A percentile compares a stretch with the other conserved stretches of the same genome.
Evolutionary conservation across 2,888 invertebrate species (phyloP).

Genomic region (Drosophila pullipes): DNA sequence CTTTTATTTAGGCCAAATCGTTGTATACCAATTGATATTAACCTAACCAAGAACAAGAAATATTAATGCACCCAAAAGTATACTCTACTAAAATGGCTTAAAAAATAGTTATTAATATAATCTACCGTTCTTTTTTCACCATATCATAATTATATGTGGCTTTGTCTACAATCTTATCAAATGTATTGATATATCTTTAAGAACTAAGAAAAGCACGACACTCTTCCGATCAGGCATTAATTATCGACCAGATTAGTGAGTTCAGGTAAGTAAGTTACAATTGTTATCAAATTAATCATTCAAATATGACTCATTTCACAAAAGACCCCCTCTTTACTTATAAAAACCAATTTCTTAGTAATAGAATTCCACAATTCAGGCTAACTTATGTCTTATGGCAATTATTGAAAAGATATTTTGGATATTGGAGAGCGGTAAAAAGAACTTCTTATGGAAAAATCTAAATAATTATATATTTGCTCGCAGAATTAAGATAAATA

Average conservation of each 20-base stretch:
- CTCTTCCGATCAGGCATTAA: background rate
- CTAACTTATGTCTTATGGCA: too few species aligned
- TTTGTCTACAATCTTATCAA: constrained; percentile 32
- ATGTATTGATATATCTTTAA: background rate
- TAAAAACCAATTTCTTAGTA: background rate
- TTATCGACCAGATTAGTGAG: background rate
- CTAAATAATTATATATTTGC: too few species aligned
- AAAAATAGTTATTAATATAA: background rate
- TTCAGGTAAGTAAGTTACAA: background rate
- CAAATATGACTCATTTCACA: background rate
- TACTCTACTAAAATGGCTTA: constrained; percentile 9
- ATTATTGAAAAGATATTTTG: too few species aligned
- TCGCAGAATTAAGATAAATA: too few species aligned
- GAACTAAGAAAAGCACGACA: background rate
- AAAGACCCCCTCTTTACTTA: background rate
- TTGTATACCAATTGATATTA: background rate
- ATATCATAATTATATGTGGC: background rate
- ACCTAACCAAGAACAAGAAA: background rate
- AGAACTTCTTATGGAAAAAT: too few species aligned
- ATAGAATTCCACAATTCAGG: background rate
- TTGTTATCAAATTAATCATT: background rate
- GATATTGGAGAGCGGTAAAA: too few species aligned
- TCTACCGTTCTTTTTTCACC: background rate
- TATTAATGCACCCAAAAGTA: constrained; percentile 47
- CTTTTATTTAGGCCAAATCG: background rate